Base-by-base conservation (phyloP, 1,140 invertebrate genomes). In the Calephelis virginiensis region DNA sequence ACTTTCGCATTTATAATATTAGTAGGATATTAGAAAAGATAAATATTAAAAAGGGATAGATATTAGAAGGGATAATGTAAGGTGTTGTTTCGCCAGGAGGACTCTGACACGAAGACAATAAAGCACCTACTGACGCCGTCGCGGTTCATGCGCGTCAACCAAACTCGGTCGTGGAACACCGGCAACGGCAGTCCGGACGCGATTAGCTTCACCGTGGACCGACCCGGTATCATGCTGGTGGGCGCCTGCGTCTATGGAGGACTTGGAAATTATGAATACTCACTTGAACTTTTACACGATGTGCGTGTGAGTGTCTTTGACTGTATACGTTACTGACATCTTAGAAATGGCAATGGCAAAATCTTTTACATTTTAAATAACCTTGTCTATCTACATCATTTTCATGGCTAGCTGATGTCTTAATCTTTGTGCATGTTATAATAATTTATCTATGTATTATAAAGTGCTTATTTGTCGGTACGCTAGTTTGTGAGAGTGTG, bases 181-280 rank as follows among this genome's bases (percentile, higher is more conserved):
- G 98, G 98, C 5, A 98, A 98, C 88, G 98, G 98, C 45, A 98
- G 97, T 28, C 97, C 98, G 0, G 98, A 99, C 92, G 98, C 98
- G 6, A 97, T 99, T 76, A 97, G 97, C 74, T 99, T 99, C 80
- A 95, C 95, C 13, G 98, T 99, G 8, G 98, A 99, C 90, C 92
- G 95, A 46, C 92, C 95, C 0, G 98, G 98, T 1, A 95, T 99
- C 62, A 94, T 96, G 40, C 94, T 99, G 46, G 95, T 96, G 47
- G 98, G 98, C 3, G 95, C 83, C 1, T 95, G 95, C 69, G 94
- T 99, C 50, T 99, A 98, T 89, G 96, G 96, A 10, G 97, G 98
- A 6, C 92, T 94, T 12, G 96, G 96, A 7, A 94, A 94, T 71
- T 97, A 97, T 81, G 96, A 97, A 80, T 99, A 98, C 89, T 97